Evolutionary conservation across 2,888 invertebrate species (phyloP).

Genomic region (Clistopyga incitator): DNA sequence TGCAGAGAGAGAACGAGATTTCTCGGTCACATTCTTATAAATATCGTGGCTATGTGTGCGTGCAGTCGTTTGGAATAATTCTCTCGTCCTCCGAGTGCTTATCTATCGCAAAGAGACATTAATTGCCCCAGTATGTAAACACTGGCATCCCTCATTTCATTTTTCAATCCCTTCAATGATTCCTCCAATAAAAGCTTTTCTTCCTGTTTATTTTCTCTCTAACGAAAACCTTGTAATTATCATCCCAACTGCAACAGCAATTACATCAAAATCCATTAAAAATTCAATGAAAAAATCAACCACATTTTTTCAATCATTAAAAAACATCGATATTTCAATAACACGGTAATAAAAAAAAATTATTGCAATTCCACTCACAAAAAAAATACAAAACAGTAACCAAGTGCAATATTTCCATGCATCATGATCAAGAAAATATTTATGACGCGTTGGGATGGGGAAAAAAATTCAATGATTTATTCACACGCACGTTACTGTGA

Average conservation of each 20-base stretch:
- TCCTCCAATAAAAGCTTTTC: slow-evolving; percentile 37
- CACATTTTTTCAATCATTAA: too few relatives aligned
- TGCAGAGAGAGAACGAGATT: background rate
- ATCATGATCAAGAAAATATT: too few relatives aligned
- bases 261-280: background rate
- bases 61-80: slow-evolving; percentile 3
- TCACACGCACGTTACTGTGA: background rate
- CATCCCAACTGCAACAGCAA: background rate
- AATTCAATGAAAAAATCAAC: background rate
- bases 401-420: too few relatives aligned
- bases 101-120: slow-evolving; percentile 35
- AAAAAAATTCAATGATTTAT: too few relatives aligned
- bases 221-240: background rate
- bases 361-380: too few relatives aligned
- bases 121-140: slow-evolving; percentile 31
- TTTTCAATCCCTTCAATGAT: slow-evolving; percentile 44
- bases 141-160: slow-evolving; percentile 34
- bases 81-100: slow-evolving; percentile 19
- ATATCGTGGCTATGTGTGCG: background rate
- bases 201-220: slow-evolving; percentile 11
- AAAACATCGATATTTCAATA: too few relatives aligned
- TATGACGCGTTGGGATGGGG: too few relatives aligned
- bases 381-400: too few relatives aligned
- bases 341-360: too few relatives aligned
- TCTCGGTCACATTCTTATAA: background rate